These are phyloP conservation scores for Aphodius granarius DNA, from an alignment of 2,888 invertebrate species.

Conservation along the genomic window DNA sequence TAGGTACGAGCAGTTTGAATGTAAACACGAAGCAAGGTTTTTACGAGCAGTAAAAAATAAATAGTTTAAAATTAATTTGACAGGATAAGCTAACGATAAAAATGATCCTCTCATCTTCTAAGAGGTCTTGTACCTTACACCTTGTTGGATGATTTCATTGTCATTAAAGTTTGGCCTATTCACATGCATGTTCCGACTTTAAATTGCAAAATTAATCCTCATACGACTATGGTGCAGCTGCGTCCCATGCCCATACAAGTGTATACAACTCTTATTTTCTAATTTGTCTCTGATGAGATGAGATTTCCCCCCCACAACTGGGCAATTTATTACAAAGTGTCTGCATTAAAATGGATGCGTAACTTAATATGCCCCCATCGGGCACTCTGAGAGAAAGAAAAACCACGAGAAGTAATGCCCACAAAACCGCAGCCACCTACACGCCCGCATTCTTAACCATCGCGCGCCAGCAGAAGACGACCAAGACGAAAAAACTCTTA, in stretches of 20 bases:
- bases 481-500: not conserved
- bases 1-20: no score
- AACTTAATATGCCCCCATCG: not conserved
- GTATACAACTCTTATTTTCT: not conserved
- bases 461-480: not conserved
- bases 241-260: not conserved
- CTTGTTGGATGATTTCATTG: no score
- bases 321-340: not conserved
- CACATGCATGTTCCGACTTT: not conserved
- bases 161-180: no score
- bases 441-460: not conserved
- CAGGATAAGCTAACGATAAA: no score
- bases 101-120: no score
- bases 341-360: not conserved
- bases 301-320: not conserved
- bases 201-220: not conserved
- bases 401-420: not conserved
- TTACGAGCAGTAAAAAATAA: no score
- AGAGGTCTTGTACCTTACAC: no score
- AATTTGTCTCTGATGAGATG: not conserved
- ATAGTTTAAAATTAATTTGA: no score
- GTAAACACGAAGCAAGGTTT: no score
- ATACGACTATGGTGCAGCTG: not conserved
- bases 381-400: not conserved
- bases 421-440: not conserved